Evolutionary conservation across 2,113 vertebrate genomes (phyloP), one percentile per base, ranked within the genome.

Genomic region (Sprattus sprattus): DNA sequence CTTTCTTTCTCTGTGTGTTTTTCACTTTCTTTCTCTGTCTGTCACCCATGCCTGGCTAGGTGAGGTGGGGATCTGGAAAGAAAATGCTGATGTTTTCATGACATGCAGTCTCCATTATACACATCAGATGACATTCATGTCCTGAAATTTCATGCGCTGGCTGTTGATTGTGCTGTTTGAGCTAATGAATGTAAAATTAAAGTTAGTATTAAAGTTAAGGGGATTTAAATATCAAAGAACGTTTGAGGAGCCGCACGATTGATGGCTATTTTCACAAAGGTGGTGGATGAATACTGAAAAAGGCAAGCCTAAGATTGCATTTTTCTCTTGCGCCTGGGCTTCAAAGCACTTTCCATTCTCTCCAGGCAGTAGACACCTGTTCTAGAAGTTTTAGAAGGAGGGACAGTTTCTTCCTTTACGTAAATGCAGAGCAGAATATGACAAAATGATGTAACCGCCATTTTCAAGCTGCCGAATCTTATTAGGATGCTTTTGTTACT

Each of bases 391-490:
- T 4, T 1, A 39, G 13, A 18, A 39, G 9, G 28, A 16, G 71
- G 28, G 71, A 2, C 13, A 32, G 28, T 15, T 13, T 39, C 71
- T 15, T 3, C 71, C 32, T 16, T 39, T 13, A 32, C 32, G 2
- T 32, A 3, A 75, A 78, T 39, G 28, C 71, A 78, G 64, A 15
- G 15, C n/a, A 71, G 25, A 25, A 78, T 39, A 15, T 78, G 13
- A 13, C 13, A 28, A 39, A 78, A 39, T 13, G 3, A 78, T 78
- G 18, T 32, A 32, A 81, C 32, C 20, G 15, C 45, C 46, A 25
- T 4, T 75, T 82, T 87, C 16, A 81, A 85, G 84, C 10, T 81
- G 8, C 84, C 4, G 28, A 78, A 78, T 32, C 71, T 78, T 78
- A 78, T 16, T 78, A 78, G 71, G 25, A 78, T 78, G 71, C 32